Conservation (phyloP, 2,888 invertebrate species). For the Lasioglossum oenotherae region DNA sequence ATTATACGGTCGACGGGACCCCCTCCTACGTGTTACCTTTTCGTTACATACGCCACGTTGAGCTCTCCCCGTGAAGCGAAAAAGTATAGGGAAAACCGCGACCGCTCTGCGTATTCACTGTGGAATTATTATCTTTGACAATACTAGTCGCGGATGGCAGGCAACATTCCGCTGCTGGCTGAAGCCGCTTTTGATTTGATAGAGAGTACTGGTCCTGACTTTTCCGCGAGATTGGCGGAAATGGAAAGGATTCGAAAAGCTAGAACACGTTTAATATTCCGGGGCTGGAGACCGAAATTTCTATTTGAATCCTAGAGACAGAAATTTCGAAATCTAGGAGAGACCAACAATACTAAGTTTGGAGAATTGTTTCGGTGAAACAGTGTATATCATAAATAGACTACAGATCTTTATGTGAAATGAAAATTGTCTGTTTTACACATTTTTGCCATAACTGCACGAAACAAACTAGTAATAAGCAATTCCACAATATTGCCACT, state of each 20-base stretch:
- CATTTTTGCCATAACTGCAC: neutral
- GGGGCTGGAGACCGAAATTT: neutral
- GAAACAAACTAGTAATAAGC: neutral
- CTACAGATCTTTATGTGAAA: no score
- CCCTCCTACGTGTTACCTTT: neutral
- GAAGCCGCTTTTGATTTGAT: neutral
- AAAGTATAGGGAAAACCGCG: neutral
- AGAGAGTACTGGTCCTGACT: neutral
- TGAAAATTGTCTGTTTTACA: no score
- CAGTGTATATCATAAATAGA: no score
- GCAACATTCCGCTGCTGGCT: neutral
- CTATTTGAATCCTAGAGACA: no score
- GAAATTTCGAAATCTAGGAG: neutral
- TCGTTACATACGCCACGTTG: slow-evolving; percentile 3
- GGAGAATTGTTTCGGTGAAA: no score
- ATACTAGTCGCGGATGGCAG: neutral
- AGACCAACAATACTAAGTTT: neutral
- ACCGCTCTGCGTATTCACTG: neutral
- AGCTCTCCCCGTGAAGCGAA: neutral
- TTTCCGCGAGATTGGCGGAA: neutral
- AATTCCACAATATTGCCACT: neutral
- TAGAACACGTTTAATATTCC: neutral
- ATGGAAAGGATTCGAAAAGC: neutral
- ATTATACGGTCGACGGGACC: neutral
- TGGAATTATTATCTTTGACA: slow-evolving; percentile 8